Percentiles rank a stretch among this genome's conserved stretches.
Conservation (phyloP, 1,140 invertebrate genomes). For the Geopemphigus sp. region DNA sequence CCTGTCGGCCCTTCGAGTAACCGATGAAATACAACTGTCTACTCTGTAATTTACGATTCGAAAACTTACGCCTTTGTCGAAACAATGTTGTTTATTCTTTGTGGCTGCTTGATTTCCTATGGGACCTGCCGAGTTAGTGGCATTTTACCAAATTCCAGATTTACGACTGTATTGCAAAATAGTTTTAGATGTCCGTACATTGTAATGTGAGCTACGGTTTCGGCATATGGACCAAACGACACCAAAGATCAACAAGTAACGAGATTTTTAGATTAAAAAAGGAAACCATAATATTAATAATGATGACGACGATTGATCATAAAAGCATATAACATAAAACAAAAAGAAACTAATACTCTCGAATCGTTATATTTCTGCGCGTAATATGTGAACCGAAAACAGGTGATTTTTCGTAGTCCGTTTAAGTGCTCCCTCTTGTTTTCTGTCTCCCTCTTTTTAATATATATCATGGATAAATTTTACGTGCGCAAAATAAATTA, state of each 20-base stretch:
- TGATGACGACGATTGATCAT: neutral
- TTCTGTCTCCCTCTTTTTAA: too few relatives aligned
- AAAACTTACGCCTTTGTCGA: slow-evolving; percentile 39
- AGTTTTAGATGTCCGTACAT: neutral
- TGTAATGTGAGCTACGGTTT: neutral
- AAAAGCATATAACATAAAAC: too few relatives aligned
- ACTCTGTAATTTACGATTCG: slow-evolving; percentile 38
- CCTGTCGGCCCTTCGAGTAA: slow-evolving; percentile 35
- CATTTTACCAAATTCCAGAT: slow-evolving; percentile 47
- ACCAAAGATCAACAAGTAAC: slow-evolving; percentile 9
- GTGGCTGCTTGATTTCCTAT: slow-evolving; percentile 42
- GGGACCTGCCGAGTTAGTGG: slow-evolving; percentile 43
- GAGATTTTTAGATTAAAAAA: slow-evolving; percentile 14
- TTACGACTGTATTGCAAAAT: slow-evolving; percentile 29
- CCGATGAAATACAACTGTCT: slow-evolving; percentile 42
- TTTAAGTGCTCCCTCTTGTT: neutral
- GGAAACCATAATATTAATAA: neutral
- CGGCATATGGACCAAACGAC: too few relatives aligned
- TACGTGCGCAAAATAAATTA: slow-evolving; percentile 37
- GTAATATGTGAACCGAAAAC: neutral
- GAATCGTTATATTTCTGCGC: too few relatives aligned
- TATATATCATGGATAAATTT: neutral
- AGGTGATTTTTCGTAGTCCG: slow-evolving; percentile 7
- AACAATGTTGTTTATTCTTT: slow-evolving; percentile 48
- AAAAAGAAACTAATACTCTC: too few relatives aligned